Evolutionary conservation across 2,797 vertebrate genomes (phyloP).

Genomic region (Sebastes kiyomatsui): DNA sequence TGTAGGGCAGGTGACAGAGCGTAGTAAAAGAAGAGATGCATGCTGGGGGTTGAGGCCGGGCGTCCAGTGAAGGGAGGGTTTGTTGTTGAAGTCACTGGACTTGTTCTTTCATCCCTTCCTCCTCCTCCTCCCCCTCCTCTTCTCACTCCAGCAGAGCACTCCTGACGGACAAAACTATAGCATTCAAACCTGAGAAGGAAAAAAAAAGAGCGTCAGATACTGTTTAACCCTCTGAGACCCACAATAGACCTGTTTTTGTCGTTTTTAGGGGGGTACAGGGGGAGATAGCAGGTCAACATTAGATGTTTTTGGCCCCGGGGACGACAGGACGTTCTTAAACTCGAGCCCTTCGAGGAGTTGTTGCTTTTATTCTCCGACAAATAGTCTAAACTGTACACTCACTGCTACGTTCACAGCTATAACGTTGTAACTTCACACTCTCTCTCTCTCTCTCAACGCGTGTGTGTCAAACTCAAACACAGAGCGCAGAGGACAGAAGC

Average conservation of each 20-base stretch:
- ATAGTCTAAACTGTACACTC: no score
- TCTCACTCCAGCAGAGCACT: slow-evolving; percentile 70
- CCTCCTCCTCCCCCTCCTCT: slow-evolving; percentile 35
- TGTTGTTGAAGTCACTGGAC: slow-evolving; percentile 55
- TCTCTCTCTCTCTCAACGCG: no score
- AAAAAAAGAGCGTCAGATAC: not conserved
- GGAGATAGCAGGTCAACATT: no score
- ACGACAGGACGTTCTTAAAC: accelerated
- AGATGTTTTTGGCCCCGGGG: no score
- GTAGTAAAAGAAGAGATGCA: slow-evolving; percentile 69
- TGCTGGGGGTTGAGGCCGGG: slow-evolving; percentile 72
- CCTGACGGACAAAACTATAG: slow-evolving; percentile 62
- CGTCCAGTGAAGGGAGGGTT: slow-evolving; percentile 61
- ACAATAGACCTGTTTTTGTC: no score
- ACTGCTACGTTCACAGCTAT: no score
- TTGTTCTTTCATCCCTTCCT: slow-evolving; percentile 56
- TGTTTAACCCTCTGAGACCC: no score
- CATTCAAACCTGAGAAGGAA: slow-evolving; percentile 56
- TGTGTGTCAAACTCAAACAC: no score
- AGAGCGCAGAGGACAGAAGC: no score
- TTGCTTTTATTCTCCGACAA: no score
- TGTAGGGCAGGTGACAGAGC: slow-evolving; percentile 39
- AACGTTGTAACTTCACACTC: no score
- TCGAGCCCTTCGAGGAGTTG: accelerated
- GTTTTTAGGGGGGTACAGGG: no score